Conservation (phyloP, 2,797 vertebrate species). For the Eleutherodactylus coqui region DNA sequence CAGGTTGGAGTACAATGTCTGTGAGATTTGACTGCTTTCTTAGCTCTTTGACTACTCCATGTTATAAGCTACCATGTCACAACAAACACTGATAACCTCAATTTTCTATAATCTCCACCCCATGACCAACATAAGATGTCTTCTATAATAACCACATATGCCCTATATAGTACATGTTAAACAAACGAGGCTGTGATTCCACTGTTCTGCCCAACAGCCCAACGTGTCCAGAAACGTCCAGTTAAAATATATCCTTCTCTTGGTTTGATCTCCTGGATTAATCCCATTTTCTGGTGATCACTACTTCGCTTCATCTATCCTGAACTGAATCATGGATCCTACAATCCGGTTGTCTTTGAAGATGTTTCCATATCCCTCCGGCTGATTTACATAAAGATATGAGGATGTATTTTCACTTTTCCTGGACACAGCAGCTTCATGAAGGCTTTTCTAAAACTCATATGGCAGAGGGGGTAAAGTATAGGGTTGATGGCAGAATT, state of each 20-base stretch:
- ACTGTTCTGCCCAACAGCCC: neutral
- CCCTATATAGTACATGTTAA: neutral
- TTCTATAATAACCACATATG: neutral
- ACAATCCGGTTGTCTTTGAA: neutral
- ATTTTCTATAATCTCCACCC: neutral
- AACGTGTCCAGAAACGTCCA: neutral
- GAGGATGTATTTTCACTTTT: conserved; percentile 79
- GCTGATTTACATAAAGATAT: conserved; percentile 67
- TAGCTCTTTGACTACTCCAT: neutral
- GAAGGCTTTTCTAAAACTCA: conserved; percentile 79
- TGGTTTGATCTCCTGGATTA: neutral
- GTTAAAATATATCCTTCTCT: neutral
- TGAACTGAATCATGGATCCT: neutral
- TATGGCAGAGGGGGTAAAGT: conserved; percentile 78
- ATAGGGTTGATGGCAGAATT: conserved; percentile 80
- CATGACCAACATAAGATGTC: neutral
- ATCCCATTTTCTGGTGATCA: neutral
- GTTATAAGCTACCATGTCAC: neutral
- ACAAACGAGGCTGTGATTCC: neutral
- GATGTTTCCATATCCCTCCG: neutral
- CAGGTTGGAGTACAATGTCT: neutral
- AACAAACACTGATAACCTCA: neutral
- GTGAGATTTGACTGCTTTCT: neutral
- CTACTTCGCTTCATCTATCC: neutral
- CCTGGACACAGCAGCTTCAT: conserved; percentile 76